phyloP scores from a whole-genome alignment of 2,113 vertebrate species.

The Cyrtonyx montezumae region DNA sequence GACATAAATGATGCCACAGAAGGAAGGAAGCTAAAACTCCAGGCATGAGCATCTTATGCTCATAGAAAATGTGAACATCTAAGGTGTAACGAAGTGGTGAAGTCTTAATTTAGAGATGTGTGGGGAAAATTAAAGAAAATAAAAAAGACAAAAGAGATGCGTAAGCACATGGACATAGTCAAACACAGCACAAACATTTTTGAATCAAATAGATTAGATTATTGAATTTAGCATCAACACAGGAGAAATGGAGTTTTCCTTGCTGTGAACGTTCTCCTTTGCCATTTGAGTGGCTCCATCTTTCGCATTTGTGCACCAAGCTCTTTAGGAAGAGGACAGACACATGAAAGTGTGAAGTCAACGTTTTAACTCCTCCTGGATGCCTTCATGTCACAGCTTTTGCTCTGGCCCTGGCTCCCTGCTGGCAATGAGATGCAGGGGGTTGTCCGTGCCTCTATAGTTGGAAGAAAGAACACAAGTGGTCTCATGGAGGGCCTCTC shows the following conservation, averaged over 20 bases:
- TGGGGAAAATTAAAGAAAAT: background rate
- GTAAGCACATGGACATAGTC: background rate
- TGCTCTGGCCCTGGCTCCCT: background rate
- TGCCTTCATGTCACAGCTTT: background rate
- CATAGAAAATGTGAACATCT: background rate
- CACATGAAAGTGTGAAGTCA: background rate
- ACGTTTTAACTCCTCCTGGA: background rate
- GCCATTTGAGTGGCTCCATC: background rate
- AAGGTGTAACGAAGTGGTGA: background rate
- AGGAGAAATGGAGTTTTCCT: background rate
- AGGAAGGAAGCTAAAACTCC: constrained; percentile 23
- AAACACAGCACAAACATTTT: background rate
- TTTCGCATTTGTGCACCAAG: background rate
- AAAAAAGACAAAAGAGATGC: background rate
- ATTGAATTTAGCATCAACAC: background rate
- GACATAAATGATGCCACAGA: background rate
- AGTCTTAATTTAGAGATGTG: background rate
- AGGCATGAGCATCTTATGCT: background rate
- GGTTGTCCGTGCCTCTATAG: background rate
- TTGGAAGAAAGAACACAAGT: background rate
- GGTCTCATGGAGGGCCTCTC: background rate
- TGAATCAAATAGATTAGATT: rapidly evolving
- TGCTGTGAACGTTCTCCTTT: background rate
- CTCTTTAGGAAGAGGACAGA: background rate
- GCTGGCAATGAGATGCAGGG: background rate